These are phyloP conservation scores for Urocitellus parryii DNA, from an alignment of 2,113 vertebrate species.

Conservation along the genomic window DNA sequence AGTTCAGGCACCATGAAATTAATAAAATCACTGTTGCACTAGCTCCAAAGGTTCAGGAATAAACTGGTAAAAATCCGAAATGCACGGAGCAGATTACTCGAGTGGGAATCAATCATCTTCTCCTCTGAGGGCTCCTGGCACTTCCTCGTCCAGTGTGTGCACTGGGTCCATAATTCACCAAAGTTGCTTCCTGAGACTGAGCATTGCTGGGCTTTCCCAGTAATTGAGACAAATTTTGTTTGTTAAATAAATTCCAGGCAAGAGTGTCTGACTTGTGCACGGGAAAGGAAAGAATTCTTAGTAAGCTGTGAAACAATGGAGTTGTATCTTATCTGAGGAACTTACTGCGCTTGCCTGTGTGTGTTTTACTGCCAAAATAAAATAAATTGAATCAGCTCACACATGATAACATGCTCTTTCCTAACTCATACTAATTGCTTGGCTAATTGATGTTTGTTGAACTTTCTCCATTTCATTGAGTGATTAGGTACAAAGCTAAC, in stretches of 20 bases:
- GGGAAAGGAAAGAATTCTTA: conserved; percentile 76
- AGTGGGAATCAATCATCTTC: conserved; percentile 56
- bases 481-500: conserved; percentile 95
- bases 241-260: conserved; percentile 85
- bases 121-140: conserved; percentile 4
- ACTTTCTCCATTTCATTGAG: conserved; percentile 95
- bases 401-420: conserved; percentile 92
- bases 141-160: neutral
- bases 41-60: neutral
- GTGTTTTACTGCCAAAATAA: conserved; percentile 92
- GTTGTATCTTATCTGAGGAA: conserved; percentile 89
- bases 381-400: conserved; percentile 93
- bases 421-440: conserved; percentile 93
- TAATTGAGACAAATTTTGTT: conserved; percentile 76
- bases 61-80: neutral
- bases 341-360: conserved; percentile 86
- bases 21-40: conserved; percentile 1
- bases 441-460: conserved; percentile 95
- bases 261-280: conserved; percentile 77
- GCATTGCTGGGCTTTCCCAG: conserved; percentile 72
- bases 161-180: neutral
- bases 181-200: conserved; percentile 45
- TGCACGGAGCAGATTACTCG: neutral
- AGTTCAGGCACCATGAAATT: conserved; percentile 66
- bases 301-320: conserved; percentile 86